Conservation (phyloP, 2,113 vertebrate species). For the Peromyscus californicus region DNA sequence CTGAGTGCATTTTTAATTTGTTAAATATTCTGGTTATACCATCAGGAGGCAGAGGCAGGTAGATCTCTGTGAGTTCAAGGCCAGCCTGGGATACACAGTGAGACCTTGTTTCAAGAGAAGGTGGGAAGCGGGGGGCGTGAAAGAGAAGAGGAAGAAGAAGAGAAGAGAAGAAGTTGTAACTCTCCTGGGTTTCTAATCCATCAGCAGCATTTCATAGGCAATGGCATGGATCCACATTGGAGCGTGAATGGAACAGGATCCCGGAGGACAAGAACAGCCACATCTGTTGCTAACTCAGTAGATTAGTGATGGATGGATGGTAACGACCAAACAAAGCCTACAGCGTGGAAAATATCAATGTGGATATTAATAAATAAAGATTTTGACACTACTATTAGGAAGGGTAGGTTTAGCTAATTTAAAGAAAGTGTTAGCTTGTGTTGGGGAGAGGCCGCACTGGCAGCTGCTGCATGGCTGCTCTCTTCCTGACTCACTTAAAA, state of each 20-base stretch:
- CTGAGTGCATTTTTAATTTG: background rate
- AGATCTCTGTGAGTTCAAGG: background rate
- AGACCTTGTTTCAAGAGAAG: background rate
- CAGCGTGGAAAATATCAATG: background rate
- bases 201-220: background rate
- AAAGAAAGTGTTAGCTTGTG: background rate
- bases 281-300: background rate
- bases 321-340: background rate
- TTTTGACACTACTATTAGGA: background rate
- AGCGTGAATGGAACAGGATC: background rate
- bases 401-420: background rate
- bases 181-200: background rate
- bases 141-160: background rate
- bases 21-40: background rate
- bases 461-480: background rate
- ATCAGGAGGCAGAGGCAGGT: background rate
- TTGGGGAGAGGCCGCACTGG: background rate
- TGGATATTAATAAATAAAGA: background rate
- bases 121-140: rapidly evolving
- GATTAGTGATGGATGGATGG: background rate
- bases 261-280: background rate
- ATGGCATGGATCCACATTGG: background rate
- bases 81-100: background rate
- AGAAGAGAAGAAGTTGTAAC: background rate
- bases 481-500: background rate